Percentiles rank a stretch among this genome's conserved stretches.
Conservation (phyloP, 2,797 vertebrate genomes). For the Cercopithecus neglectus region DNA sequence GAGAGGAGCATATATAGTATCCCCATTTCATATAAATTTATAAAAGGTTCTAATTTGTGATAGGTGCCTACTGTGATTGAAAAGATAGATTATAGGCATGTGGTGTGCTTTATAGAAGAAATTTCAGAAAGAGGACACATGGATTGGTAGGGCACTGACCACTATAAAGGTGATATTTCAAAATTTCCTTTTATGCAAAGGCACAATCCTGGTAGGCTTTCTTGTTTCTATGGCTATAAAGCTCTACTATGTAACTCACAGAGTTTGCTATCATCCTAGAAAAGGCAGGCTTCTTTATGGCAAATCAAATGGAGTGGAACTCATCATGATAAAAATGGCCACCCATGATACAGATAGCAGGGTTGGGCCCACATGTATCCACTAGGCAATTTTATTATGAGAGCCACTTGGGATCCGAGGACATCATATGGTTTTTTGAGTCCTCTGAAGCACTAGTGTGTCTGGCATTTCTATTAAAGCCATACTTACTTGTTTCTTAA, state of each 20-base stretch:
- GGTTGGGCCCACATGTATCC: not conserved
- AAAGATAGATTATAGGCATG: not conserved
- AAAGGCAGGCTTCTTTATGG: not conserved
- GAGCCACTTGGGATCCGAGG: not conserved
- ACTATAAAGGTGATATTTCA: not conserved
- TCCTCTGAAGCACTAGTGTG: not conserved
- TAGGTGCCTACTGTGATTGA: constrained; percentile 56
- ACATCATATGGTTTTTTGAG: not conserved
- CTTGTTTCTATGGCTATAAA: constrained; percentile 1
- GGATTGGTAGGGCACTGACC: not conserved
- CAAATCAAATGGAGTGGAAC: not conserved
- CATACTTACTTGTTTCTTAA: not conserved
- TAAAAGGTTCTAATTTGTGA: constrained; percentile 72
- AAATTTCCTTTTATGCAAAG: constrained; percentile 28
- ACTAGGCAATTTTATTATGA: not conserved
- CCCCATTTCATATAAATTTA: constrained; percentile 71
- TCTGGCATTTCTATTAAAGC: not conserved
- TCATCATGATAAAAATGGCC: not conserved
- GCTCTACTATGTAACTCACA: not conserved
- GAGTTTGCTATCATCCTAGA: not conserved
- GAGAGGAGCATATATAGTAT: constrained; percentile 61
- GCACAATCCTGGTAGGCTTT: not conserved
- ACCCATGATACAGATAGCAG: not conserved
- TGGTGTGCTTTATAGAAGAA: not conserved
- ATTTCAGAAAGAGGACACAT: not conserved